phyloP scores from a whole-genome alignment of 2,888 invertebrate species.

The Hypomecis atomaria region DNA sequence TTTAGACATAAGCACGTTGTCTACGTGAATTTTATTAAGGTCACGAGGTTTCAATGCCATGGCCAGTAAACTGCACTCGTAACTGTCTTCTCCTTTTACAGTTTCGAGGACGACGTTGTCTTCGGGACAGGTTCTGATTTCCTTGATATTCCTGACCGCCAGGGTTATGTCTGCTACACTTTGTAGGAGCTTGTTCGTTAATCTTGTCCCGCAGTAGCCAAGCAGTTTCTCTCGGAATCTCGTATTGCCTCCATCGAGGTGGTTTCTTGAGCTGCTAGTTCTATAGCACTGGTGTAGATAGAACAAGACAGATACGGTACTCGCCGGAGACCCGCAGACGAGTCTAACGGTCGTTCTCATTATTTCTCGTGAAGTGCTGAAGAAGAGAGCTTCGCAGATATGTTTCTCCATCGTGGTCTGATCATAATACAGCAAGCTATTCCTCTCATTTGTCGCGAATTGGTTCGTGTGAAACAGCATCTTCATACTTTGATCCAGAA shows the following conservation, averaged over 20 bases:
- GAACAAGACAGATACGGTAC: conserved; percentile 72
- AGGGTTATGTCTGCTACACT: conserved; percentile 70
- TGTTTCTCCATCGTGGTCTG: conserved; percentile 73
- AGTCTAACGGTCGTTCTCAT: conserved; percentile 71
- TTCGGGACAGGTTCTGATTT: conserved; percentile 65
- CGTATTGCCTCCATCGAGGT: conserved; percentile 69
- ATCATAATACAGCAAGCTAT: conserved; percentile 64
- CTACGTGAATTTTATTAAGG: conserved; percentile 64
- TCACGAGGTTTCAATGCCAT: conserved; percentile 77
- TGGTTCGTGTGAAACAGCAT: conserved; percentile 61
- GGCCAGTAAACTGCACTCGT: conserved; percentile 71
- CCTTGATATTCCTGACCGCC: conserved; percentile 60
- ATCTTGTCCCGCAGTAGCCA: conserved; percentile 66
- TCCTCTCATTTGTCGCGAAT: conserved; percentile 47
- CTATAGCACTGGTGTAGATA: conserved; percentile 77
- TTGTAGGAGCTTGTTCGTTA: conserved; percentile 62
- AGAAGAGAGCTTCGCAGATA: conserved; percentile 64
- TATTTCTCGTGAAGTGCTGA: conserved; percentile 68
- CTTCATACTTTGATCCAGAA: conserved; percentile 64
- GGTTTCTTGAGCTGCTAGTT: conserved; percentile 64
- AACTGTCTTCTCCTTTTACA: conserved; percentile 68
- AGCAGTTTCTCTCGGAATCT: conserved; percentile 71
- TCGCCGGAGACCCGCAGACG: conserved; percentile 68
- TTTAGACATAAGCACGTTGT: conserved; percentile 60
- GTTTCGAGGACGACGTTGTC: conserved; percentile 72